A percentile compares a stretch with the other conserved stretches of the same genome.
Evolutionary conservation across 2,888 invertebrate species (phyloP).

Genomic region (Lepidocyrtinus sp.): DNA sequence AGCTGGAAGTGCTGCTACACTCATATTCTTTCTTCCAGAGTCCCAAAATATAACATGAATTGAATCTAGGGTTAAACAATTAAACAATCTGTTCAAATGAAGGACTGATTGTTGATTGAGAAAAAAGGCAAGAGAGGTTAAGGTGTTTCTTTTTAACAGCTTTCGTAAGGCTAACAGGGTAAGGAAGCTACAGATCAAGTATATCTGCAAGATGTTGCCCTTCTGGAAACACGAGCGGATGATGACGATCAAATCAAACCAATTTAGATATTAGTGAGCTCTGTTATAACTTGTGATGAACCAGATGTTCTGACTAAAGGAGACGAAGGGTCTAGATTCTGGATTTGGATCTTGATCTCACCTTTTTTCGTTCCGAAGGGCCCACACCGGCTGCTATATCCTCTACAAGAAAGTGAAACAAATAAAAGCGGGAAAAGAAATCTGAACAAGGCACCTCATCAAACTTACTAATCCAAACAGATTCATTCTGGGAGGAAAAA

Average conservation of each 20-base stretch:
- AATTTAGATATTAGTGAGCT: not conserved
- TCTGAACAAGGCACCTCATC: conserved; percentile 5
- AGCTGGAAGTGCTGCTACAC: not conserved
- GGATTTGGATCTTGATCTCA: no score
- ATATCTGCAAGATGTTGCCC: not conserved
- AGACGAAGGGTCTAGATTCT: conserved; percentile 2
- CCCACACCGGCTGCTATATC: not conserved
- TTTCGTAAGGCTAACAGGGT: no score
- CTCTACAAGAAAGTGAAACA: not conserved
- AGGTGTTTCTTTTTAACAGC: not conserved
- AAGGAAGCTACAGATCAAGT: not conserved
- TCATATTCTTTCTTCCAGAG: no score
- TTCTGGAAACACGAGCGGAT: not conserved
- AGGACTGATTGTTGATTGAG: not conserved
- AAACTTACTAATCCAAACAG: no score
- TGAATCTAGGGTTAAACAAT: no score
- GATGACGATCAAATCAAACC: not conserved
- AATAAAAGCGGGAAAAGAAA: not conserved
- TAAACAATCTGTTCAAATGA: not conserved
- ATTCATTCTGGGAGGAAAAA: not conserved
- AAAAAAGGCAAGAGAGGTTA: no score
- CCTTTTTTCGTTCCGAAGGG: not conserved
- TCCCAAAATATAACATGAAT: no score
- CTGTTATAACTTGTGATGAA: not conserved
- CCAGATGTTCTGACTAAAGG: not conserved